Conservation (phyloP, 2,888 invertebrate genomes). For the Thelaira solivaga region DNA sequence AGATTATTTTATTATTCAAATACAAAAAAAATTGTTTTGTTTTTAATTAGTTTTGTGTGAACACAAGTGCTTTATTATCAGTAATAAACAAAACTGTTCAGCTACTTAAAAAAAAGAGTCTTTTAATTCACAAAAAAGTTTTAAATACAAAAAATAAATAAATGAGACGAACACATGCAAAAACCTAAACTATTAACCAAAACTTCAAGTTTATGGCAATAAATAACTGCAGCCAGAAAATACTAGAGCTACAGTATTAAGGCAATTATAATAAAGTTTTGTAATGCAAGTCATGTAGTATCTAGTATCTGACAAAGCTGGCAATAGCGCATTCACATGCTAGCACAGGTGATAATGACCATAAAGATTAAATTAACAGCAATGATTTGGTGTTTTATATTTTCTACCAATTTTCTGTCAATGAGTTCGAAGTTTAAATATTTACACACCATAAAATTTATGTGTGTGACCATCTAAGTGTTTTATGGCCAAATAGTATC, state of each 20-base stretch:
- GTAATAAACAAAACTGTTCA: conserved; percentile 3
- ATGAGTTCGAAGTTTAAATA: conserved; percentile 7
- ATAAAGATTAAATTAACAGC: conserved; percentile 25
- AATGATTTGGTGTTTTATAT: background rate
- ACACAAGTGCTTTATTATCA: conserved; percentile 32
- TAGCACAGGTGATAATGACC: conserved; percentile 15
- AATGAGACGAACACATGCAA: background rate
- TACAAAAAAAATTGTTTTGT: conserved; percentile 9
- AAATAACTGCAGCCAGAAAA: background rate
- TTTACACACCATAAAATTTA: background rate
- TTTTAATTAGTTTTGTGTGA: conserved; percentile 14
- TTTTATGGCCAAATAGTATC: background rate
- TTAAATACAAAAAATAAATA: conserved; percentile 1
- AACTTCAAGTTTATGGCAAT: conserved; percentile 37
- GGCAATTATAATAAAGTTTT: too few relatives aligned
- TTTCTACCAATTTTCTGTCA: background rate
- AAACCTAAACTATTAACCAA: conserved; percentile 13
- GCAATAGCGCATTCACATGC: background rate
- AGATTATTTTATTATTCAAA: conserved; percentile 3
- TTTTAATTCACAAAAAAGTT: background rate
- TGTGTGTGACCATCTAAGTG: background rate
- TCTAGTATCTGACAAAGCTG: conserved; percentile 6
- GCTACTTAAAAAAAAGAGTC: too few relatives aligned
- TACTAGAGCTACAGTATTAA: background rate
- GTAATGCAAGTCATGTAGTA: conserved; percentile 52